Conservation (phyloP, 2,113 vertebrate genomes). For the Cinclus cinclus region DNA sequence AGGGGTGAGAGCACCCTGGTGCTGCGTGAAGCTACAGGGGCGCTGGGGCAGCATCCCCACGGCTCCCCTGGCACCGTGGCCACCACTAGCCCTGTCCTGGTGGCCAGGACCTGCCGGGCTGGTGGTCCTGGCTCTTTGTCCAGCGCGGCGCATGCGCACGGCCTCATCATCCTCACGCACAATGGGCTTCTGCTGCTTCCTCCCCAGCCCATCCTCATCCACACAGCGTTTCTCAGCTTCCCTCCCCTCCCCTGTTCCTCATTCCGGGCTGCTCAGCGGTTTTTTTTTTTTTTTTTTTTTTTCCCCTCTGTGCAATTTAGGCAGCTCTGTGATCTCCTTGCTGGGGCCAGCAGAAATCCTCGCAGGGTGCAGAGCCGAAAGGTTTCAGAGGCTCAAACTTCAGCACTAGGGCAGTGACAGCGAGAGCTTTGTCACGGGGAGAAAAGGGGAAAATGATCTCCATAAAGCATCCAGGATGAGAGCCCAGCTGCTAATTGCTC, state of each 20-base stretch:
- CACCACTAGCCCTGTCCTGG: accelerated
- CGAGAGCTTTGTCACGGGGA: constrained; percentile 13
- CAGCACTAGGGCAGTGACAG: constrained; percentile 18
- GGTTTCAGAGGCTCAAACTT: constrained; percentile 31
- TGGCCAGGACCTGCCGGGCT: accelerated
- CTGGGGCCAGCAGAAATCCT: neutral
- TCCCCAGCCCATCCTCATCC: neutral
- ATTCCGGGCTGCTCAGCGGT: neutral
- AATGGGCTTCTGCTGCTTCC: neutral
- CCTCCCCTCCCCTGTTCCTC: accelerated
- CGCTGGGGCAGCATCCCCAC: accelerated
- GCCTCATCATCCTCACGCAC: neutral
- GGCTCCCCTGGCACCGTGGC: accelerated
- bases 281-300: too few species aligned
- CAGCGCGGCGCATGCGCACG: neutral
- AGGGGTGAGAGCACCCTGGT: accelerated
- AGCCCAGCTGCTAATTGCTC: constrained; percentile 65
- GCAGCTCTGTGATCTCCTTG: neutral
- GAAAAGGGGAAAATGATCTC: constrained; percentile 8
- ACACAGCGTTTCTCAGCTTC: accelerated
- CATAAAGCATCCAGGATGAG: constrained; percentile 35
- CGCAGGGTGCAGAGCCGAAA: neutral
- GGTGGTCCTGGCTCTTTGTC: constrained; percentile 27
- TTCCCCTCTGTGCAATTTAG: neutral
- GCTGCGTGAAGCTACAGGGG: neutral